phyloP scores from a whole-genome alignment of 1,140 invertebrate species.

The Magallana angulata region DNA sequence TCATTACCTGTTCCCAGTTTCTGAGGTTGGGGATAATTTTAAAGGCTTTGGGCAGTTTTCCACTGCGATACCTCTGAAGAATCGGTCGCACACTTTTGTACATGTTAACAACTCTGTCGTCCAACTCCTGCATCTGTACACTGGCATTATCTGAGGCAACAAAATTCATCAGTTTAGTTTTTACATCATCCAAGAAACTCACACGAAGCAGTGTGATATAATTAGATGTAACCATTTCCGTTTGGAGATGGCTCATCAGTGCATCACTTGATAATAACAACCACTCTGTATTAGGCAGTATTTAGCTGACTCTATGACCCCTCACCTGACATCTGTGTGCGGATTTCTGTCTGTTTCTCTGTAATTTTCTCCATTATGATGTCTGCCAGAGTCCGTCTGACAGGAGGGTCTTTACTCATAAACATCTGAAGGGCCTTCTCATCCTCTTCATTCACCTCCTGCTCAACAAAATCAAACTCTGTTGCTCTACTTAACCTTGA shows the following conservation, averaged over 20 bases:
- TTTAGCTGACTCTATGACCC: neutral
- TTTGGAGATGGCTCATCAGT: too few relatives aligned
- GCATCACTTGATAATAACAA: too few relatives aligned
- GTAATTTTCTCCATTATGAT: constrained; percentile 95
- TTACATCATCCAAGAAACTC: too few relatives aligned
- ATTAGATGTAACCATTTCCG: too few relatives aligned
- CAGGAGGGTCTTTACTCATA: constrained; percentile 86
- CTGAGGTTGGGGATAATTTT: constrained; percentile 95
- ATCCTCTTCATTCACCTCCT: constrained; percentile 91
- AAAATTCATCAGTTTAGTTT: too few relatives aligned
- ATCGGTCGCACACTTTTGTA: constrained; percentile 94
- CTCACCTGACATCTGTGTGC: constrained; percentile 88
- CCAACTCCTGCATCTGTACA: constrained; percentile 70
- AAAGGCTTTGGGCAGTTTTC: constrained; percentile 98
- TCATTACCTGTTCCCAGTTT: constrained; percentile 93
- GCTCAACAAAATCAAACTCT: constrained; percentile 50
- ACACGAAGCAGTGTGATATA: too few relatives aligned
- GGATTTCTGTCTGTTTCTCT: constrained; percentile 94
- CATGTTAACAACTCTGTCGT: constrained; percentile 74
- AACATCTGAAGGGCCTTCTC: constrained; percentile 92
- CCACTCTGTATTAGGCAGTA: too few relatives aligned
- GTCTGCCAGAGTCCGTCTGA: constrained; percentile 88
- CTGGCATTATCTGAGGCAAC: constrained; percentile 67
- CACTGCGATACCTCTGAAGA: constrained; percentile 93
- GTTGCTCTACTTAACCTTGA: too few relatives aligned